phyloP scores from a whole-genome alignment of 1,140 invertebrate genomes.

The Temnothorax curvispinosus region DNA sequence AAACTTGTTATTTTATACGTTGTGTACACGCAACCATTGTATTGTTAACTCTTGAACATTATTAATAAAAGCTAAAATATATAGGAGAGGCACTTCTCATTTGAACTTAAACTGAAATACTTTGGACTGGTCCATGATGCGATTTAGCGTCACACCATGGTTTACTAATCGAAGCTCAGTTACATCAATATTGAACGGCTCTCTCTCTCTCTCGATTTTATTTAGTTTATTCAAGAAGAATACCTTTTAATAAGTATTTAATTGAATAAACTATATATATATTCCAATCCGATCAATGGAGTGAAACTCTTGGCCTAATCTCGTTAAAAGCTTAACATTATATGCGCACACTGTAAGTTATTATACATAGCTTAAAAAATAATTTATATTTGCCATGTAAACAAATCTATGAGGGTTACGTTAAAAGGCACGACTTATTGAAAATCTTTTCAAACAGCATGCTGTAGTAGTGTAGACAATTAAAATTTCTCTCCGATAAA shows the following conservation, averaged over 20 bases:
- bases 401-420: constrained; percentile 77
- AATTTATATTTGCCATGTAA: constrained; percentile 75
- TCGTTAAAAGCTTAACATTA: constrained; percentile 69
- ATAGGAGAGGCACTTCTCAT: constrained; percentile 74
- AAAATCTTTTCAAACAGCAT: constrained; percentile 78
- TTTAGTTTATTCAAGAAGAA: constrained; percentile 23
- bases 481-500: constrained; percentile 74
- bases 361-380: constrained; percentile 74
- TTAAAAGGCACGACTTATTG: constrained; percentile 83
- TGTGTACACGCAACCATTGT: constrained; percentile 19
- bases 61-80: constrained; percentile 74
- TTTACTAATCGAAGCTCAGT: constrained; percentile 11
- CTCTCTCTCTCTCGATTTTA: not conserved
- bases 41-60: constrained; percentile 48
- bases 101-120: constrained; percentile 73
- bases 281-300: not conserved
- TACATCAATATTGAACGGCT: not conserved
- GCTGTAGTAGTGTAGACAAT: constrained; percentile 66
- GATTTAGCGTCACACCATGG: constrained; percentile 27
- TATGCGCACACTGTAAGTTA: constrained; percentile 58
- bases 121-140: constrained; percentile 51
- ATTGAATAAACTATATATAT: constrained; percentile 32
- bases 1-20: constrained; percentile 51
- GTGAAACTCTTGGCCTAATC: constrained; percentile 2
- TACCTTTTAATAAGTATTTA: constrained; percentile 29